phyloP scores from a whole-genome alignment of 2,888 invertebrate genomes.

The Phortica okadai region DNA sequence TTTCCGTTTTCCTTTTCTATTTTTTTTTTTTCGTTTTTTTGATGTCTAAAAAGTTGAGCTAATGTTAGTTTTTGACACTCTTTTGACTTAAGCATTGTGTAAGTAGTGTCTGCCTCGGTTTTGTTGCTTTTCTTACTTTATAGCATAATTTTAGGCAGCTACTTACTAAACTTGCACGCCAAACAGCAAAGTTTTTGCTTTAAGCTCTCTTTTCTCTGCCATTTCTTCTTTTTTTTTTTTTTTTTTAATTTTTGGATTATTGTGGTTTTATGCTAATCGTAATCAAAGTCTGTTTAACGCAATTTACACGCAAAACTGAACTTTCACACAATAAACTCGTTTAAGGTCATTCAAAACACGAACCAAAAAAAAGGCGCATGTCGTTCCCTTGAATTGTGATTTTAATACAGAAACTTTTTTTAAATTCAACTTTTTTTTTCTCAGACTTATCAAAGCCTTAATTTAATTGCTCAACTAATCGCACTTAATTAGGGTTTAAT shows the following conservation, averaged over 20 bases:
- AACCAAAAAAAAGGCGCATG: not conserved
- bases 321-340: not conserved
- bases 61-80: not conserved
- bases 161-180: not conserved
- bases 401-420: not conserved
- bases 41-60: constrained; percentile 10
- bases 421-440: not conserved
- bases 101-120: not conserved
- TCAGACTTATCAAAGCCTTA: not conserved
- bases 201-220: not conserved
- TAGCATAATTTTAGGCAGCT: not conserved
- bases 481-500: constrained; percentile 20
- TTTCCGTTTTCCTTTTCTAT: not conserved
- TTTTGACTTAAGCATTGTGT: not conserved
- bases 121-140: not conserved
- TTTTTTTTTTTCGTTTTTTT: not conserved
- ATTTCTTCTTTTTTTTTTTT: not conserved
- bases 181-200: not conserved
- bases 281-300: constrained; percentile 8
- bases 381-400: not conserved
- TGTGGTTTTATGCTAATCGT: constrained; percentile 1
- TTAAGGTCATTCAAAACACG: not conserved
- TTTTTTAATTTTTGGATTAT: not conserved
- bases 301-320: not conserved
- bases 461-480: constrained; percentile 16